phyloP scores from a whole-genome alignment of 1,140 invertebrate species.

The Papilio xuthus region DNA sequence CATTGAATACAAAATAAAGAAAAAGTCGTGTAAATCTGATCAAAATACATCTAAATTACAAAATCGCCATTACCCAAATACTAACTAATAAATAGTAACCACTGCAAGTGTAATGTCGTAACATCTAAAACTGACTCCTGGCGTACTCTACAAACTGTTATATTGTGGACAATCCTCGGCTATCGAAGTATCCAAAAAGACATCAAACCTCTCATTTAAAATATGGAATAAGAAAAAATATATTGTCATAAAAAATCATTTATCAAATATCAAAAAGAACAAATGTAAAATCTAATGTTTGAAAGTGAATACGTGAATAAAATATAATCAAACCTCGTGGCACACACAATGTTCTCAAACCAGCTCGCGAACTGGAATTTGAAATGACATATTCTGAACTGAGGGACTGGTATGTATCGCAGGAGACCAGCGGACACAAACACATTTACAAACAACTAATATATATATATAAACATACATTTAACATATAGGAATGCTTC shows the following conservation, averaged over 20 bases:
- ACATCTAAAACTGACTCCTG: constrained; percentile 11
- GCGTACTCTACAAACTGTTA: neutral
- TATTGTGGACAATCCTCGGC: neutral
- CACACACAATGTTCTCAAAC: constrained; percentile 34
- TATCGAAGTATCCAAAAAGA: constrained; percentile 8
- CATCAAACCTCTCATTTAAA: neutral
- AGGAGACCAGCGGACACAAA: neutral
- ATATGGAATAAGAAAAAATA: constrained; percentile 9
- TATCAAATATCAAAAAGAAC: neutral
- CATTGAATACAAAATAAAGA: constrained; percentile 30
- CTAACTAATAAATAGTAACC: constrained; percentile 24
- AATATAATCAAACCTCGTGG: constrained; percentile 33
- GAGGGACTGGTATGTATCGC: neutral
- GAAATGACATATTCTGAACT: neutral
- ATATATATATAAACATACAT: neutral
- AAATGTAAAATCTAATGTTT: constrained; percentile 33
- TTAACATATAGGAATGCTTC: constrained; percentile 5
- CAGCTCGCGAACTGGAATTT: constrained; percentile 27
- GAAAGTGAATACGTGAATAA: constrained; percentile 21
- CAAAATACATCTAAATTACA: constrained; percentile 38
- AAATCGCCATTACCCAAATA: constrained; percentile 31
- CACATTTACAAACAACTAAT: neutral
- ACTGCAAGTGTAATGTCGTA: constrained; percentile 5
- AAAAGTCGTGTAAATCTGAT: constrained; percentile 21
- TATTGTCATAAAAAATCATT: neutral